Evolutionary conservation across 35 echinoderm and acorn worm genomes (phyloP).

Genomic region (Stichopus chloronotus): DNA sequence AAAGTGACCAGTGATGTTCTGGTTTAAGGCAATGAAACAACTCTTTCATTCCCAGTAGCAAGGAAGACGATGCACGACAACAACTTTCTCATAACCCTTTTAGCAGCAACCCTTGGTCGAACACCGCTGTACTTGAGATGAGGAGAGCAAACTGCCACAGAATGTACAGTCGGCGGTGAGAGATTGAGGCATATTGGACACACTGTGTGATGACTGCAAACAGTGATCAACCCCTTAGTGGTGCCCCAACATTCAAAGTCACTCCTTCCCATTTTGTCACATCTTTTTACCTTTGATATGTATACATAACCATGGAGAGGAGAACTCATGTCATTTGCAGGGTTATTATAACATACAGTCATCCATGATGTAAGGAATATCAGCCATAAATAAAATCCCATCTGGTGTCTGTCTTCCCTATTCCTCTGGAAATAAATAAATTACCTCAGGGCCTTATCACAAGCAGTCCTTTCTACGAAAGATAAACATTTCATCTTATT

Average conservation of each 20-base stretch:
- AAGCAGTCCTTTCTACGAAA: slow-evolving; percentile 45
- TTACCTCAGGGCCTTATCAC: slow-evolving; percentile 45
- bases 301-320: background rate
- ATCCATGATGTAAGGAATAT: slow-evolving; percentile 15
- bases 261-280: slow-evolving; percentile 1
- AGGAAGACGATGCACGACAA: no score
- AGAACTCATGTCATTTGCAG: slow-evolving; percentile 14
- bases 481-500: slow-evolving; percentile 55
- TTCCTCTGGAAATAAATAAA: slow-evolving; percentile 45
- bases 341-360: background rate
- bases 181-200: no score
- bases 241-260: slow-evolving; percentile 13
- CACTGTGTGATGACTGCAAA: no score
- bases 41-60: no score
- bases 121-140: no score
- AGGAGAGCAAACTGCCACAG: no score
- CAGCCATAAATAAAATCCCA: slow-evolving; percentile 45
- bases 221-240: background rate
- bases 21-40: no score
- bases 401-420: slow-evolving; percentile 20
- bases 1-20: no score
- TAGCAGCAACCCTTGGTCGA: no score
- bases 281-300: background rate
- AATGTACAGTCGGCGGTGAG: no score
- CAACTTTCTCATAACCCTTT: no score